Percentiles rank a stretch among this genome's conserved stretches.
These are phyloP conservation scores for Archivesica marissinica DNA, from an alignment of 1,140 invertebrate species.

Conservation along the genomic window DNA sequence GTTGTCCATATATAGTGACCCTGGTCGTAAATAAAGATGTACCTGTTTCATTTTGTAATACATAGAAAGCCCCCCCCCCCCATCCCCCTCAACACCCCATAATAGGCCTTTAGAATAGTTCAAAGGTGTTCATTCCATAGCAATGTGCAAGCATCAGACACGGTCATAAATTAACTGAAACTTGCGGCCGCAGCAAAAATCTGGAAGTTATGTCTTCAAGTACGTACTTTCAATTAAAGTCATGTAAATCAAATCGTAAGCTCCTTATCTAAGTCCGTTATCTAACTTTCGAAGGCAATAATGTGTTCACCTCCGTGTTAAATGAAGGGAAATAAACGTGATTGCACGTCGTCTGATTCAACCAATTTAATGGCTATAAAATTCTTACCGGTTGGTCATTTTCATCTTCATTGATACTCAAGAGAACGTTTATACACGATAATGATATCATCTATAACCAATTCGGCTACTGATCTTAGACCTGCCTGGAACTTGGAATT, in stretches of 20 bases:
- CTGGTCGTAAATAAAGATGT: too few relatives aligned
- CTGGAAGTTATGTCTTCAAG: too few relatives aligned
- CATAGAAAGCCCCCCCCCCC: too few relatives aligned
- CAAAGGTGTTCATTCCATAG: too few relatives aligned
- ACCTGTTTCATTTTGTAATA: too few relatives aligned
- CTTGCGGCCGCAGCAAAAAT: too few relatives aligned
- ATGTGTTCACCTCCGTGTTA: conserved; percentile 40
- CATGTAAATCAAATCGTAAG: conserved; percentile 7
- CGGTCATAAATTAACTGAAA: too few relatives aligned
- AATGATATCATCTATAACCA: conserved; percentile 34
- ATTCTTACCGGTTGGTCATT: conserved; percentile 14
- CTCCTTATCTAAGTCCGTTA: conserved; percentile 37
- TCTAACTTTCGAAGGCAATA: conserved; percentile 28
- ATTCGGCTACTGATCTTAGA: conserved; percentile 45
- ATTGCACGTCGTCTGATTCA: conserved; percentile 20
- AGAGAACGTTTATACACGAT: conserved; percentile 47
- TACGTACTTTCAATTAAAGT: not conserved
- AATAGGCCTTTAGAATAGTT: too few relatives aligned
- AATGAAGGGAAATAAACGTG: conserved; percentile 39
- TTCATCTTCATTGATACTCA: conserved; percentile 22
- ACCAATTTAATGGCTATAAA: conserved; percentile 60
- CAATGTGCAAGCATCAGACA: too few relatives aligned
- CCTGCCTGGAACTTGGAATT: conserved; percentile 35
- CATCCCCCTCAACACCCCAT: too few relatives aligned
- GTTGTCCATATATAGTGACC: too few relatives aligned